These are phyloP conservation scores for Ia io DNA, from an alignment of 2,113 vertebrate species.

Conservation along the genomic window DNA sequence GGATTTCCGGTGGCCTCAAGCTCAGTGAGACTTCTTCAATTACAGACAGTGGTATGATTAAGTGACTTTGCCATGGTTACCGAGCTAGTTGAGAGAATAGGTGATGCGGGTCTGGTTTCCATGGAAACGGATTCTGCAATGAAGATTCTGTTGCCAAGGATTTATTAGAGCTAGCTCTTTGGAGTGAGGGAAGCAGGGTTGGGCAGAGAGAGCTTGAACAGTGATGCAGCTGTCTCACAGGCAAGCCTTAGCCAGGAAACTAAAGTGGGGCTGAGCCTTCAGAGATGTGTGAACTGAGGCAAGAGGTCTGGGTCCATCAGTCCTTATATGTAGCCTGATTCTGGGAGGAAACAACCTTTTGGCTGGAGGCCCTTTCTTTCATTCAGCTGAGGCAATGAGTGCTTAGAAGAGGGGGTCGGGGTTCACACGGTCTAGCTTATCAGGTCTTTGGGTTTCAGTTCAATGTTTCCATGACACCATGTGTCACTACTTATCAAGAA, in stretches of 20 bases:
- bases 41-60: constrained; percentile 28
- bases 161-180: constrained; percentile 62
- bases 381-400: background rate
- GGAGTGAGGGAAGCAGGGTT: constrained; percentile 10
- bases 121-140: constrained; percentile 58
- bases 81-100: constrained; percentile 37
- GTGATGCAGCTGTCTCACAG: background rate
- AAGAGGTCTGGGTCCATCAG: background rate
- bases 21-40: constrained; percentile 19
- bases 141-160: constrained; percentile 46
- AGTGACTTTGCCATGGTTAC: constrained; percentile 58
- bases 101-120: constrained; percentile 61
- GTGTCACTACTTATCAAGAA: background rate
- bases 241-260: background rate
- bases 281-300: background rate
- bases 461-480: background rate
- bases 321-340: background rate
- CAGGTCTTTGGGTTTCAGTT: background rate
- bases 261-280: background rate
- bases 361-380: background rate
- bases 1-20: background rate
- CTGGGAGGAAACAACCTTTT: background rate
- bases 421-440: background rate
- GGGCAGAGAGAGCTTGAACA: background rate
- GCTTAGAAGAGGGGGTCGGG: background rate